Evolutionary conservation across 2,797 vertebrate genomes (phyloP), one percentile per base, ranked within the genome.

Genomic region (Tolypeutes matacus): DNA sequence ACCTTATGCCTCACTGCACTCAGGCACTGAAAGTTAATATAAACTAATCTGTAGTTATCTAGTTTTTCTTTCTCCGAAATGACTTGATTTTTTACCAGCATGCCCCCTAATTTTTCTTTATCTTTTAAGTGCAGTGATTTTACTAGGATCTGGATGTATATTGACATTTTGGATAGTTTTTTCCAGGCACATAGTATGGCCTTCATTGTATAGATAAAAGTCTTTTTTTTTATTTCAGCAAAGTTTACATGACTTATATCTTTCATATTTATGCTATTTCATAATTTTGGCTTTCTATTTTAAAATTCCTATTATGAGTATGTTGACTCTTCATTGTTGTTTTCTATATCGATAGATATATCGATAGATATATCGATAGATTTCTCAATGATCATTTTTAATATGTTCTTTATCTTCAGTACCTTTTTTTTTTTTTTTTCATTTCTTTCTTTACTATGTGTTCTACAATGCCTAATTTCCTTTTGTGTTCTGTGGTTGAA

Each of bases 221-320:
- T 76, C 67, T 25, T 56, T 27, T 83, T 39, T 39, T 73, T 18
- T 42, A 29, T 49, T 69, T 13, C 23, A 78, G 23, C 21, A 76
- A 70, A 84, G 27, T 94, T 88, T 72, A 62, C 39, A 53, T n/a
- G 8, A 93, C 60, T 82, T 72, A 14, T 75, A 85, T 36, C 27
- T 49, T 65, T 86, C 46, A 65, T 53, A 53, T 89, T 65, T 81
- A 14, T 67, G 89, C 4, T 75, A 91, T 58, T 95, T 81, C 42
- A 83, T 58, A 76, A 29, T 56, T 77, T 36, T 25, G 0, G 2
- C 69, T 93, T 89, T 94, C 36, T 86, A 75, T 89, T 87, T 8
- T 92, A 72, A 94, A 94, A 80, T 42, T 82, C 31, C 34, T 62
- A 21, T 65, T 53, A 14, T 73, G 20, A 86, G 12, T 36, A 91